Percentiles rank a stretch among this genome's conserved stretches.
Conservation (phyloP, 2,888 invertebrate genomes). For the Tiliacea citrago region DNA sequence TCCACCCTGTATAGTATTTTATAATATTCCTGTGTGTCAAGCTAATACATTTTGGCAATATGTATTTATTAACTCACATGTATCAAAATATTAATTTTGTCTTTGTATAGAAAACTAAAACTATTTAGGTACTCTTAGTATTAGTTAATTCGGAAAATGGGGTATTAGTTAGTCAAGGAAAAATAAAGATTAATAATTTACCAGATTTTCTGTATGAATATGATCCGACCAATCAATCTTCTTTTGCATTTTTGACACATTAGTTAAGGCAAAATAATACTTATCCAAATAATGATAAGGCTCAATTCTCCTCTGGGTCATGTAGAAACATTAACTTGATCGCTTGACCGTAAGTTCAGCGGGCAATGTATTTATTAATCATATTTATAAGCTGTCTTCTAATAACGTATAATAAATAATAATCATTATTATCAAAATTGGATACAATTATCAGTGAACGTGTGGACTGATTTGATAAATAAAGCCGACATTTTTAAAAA, state of each 20-base stretch:
- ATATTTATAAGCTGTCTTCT: slow-evolving; percentile 45
- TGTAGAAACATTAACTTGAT: neutral
- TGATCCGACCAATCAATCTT: neutral
- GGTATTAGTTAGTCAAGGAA: no score
- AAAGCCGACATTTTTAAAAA: slow-evolving; percentile 53
- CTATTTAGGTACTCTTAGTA: slow-evolving; percentile 5
- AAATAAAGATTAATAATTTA: no score
- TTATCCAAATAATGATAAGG: neutral
- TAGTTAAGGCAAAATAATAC: neutral
- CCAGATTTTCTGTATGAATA: neutral
- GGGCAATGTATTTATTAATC: neutral
- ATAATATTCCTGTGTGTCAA: slow-evolving; percentile 3
- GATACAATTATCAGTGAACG: slow-evolving; percentile 19
- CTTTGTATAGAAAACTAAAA: neutral
- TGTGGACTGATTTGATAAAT: slow-evolving; percentile 71
- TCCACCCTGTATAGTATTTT: neutral
- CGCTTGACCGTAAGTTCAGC: neutral
- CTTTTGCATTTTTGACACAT: slow-evolving; percentile 22
- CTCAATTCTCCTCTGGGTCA: neutral
- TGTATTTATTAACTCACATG: neutral
- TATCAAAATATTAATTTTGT: slow-evolving; percentile 3
- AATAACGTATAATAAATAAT: slow-evolving; percentile 8
- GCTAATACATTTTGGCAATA: slow-evolving; percentile 6
- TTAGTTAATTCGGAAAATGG: slow-evolving; percentile 9
- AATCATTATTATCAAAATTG: slow-evolving; percentile 26